These are phyloP conservation scores for Epirrhoe alternata DNA, from an alignment of 2,888 invertebrate genomes.

Conservation along the genomic window DNA sequence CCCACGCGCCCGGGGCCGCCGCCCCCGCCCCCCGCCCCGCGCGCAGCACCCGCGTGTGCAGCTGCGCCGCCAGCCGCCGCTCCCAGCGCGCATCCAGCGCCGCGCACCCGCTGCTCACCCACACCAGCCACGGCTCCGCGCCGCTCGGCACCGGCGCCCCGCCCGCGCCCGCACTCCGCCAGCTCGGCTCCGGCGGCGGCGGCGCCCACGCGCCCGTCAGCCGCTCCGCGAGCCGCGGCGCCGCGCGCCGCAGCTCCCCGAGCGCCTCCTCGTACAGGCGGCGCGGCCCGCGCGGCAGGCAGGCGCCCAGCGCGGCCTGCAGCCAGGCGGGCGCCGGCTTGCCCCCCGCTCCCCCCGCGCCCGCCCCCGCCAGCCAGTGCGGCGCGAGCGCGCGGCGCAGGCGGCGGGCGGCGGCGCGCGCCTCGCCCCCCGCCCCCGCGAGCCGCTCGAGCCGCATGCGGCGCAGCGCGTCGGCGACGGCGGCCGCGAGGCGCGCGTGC, in stretches of 20 bases:
- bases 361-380: constrained; percentile 24
- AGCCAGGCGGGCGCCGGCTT: constrained; percentile 54
- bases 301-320: constrained; percentile 54
- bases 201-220: constrained; percentile 44
- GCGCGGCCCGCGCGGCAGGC: constrained; percentile 51
- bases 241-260: constrained; percentile 54
- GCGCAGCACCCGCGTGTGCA: constrained; percentile 56
- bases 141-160: constrained; percentile 24
- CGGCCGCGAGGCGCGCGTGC: constrained; percentile 57
- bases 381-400: constrained; percentile 48
- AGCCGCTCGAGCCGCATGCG: constrained; percentile 58
- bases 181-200: constrained; percentile 30
- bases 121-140: constrained; percentile 53
- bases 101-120: constrained; percentile 52
- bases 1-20: constrained; percentile 58
- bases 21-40: constrained; percentile 41
- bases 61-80: constrained; percentile 56
- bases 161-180: constrained; percentile 21
- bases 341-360: too few species aligned
- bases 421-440: constrained; percentile 37
- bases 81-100: constrained; percentile 52
- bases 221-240: constrained; percentile 58
- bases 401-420: constrained; percentile 53
- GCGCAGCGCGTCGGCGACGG: constrained; percentile 51
- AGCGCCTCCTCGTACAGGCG: constrained; percentile 54